These are phyloP conservation scores for Dolichopus griseipennis DNA, from an alignment of 2,888 invertebrate species.

Conservation along the genomic window DNA sequence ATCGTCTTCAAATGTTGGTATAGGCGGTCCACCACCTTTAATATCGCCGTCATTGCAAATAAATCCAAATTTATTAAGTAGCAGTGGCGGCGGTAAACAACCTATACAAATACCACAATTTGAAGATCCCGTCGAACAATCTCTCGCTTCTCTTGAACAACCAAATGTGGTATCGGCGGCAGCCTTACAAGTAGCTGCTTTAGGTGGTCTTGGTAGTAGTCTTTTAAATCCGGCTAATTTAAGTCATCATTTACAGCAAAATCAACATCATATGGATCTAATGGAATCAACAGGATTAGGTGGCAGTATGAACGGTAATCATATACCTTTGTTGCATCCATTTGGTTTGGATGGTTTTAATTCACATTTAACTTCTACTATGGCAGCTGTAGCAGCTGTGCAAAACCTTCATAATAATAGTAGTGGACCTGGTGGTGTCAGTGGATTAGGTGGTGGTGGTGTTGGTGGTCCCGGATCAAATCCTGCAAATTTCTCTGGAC, in stretches of 20 bases:
- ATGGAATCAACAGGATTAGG: slow-evolving; percentile 33
- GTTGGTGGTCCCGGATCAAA: slow-evolving; percentile 18
- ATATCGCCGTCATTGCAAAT: slow-evolving; percentile 21
- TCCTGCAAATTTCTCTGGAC: slow-evolving; percentile 23
- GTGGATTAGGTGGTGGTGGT: slow-evolving; percentile 27
- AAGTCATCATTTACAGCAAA: slow-evolving; percentile 28
- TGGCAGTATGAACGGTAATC: slow-evolving; percentile 35
- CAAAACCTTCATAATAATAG: slow-evolving; percentile 23
- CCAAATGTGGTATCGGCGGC: slow-evolving; percentile 39
- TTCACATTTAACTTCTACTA: slow-evolving; percentile 26
- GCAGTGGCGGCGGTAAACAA: slow-evolving; percentile 29
- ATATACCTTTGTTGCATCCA: slow-evolving; percentile 32
- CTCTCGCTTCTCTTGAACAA: slow-evolving; percentile 60
- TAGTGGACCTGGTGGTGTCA: slow-evolving; percentile 26
- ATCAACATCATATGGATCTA: slow-evolving; percentile 46
- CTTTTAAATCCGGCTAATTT: slow-evolving; percentile 3
- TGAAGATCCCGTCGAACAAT: slow-evolving; percentile 62
- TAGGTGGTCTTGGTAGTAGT: slow-evolving; percentile 16
- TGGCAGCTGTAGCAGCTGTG: slow-evolving; percentile 28
- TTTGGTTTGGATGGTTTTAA: slow-evolving; percentile 33
- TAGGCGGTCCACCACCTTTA: slow-evolving; percentile 19
- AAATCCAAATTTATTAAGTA: slow-evolving; percentile 15
- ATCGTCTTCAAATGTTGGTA: slow-evolving; percentile 32
- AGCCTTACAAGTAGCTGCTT: slow-evolving; percentile 29
- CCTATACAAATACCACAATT: slow-evolving; percentile 43